phyloP scores from a whole-genome alignment of 2,113 vertebrate species.

The Morone chrysops region DNA sequence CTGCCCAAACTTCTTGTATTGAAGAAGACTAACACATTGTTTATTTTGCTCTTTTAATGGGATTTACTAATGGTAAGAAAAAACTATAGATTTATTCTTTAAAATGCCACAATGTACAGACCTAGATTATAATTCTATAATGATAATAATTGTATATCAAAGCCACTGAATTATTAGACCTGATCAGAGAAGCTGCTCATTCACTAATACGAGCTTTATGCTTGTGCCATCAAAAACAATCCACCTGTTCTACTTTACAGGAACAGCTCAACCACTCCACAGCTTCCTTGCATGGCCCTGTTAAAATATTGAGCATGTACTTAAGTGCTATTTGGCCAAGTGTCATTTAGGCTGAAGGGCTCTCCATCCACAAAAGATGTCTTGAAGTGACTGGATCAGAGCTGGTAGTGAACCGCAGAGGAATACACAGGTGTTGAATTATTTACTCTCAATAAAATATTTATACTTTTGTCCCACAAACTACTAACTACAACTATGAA shows the following conservation, averaged over 20 bases:
- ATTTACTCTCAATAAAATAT: conserved; percentile 84
- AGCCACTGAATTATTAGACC: conserved; percentile 31
- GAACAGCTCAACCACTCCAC: conserved; percentile 67
- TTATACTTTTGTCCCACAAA: conserved; percentile 82
- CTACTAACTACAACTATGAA: conserved; percentile 70
- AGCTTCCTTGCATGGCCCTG: conserved; percentile 75
- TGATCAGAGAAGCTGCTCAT: conserved; percentile 39
- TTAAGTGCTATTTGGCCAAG: conserved; percentile 89
- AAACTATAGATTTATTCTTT: not conserved
- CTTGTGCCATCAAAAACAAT: conserved; percentile 51
- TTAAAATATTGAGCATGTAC: conserved; percentile 89
- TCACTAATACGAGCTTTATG: conserved; percentile 43
- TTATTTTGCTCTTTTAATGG: not conserved
- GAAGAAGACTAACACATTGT: not conserved
- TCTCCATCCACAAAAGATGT: conserved; percentile 84
- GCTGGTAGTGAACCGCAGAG: conserved; percentile 74
- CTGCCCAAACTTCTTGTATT: not conserved
- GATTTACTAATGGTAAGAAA: not conserved
- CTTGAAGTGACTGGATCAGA: conserved; percentile 84
- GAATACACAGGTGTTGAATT: conserved; percentile 84
- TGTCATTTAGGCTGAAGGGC: conserved; percentile 86
- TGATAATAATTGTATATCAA: conserved; percentile 7
- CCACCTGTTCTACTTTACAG: conserved; percentile 76
- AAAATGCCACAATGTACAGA: conserved; percentile 11
- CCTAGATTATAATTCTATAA: not conserved